These are phyloP conservation scores for Megaptera novaeangliae DNA, from an alignment of 2,113 vertebrate species.

Conservation along the genomic window DNA sequence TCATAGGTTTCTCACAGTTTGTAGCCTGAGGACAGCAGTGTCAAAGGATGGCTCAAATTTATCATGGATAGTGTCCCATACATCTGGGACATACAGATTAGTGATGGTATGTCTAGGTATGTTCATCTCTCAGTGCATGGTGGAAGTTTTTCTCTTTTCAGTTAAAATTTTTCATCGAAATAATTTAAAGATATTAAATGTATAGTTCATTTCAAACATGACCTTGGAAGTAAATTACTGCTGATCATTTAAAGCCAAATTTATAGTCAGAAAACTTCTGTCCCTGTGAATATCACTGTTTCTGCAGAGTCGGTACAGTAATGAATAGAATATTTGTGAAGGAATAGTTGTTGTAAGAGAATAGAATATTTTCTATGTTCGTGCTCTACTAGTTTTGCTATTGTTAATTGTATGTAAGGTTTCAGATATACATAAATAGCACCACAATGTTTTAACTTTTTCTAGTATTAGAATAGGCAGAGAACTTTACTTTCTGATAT, in stretches of 20 bases:
- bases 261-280: neutral
- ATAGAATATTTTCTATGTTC: neutral
- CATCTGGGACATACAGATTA: neutral
- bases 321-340: neutral
- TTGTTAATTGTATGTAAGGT: neutral
- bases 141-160: neutral
- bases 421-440: neutral
- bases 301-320: neutral
- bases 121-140: neutral
- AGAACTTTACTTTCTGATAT: slow-evolving; percentile 11
- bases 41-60: neutral
- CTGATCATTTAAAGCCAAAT: neutral
- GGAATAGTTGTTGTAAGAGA: neutral
- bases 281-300: neutral
- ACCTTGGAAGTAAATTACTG: neutral
- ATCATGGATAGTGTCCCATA: neutral
- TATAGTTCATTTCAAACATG: neutral
- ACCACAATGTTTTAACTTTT: slow-evolving; percentile 20
- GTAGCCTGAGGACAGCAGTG: neutral
- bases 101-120: neutral
- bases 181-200: neutral
- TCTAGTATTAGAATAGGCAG: slow-evolving; percentile 22
- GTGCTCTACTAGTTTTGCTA: neutral
- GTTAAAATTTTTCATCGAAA: neutral
- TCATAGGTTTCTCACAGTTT: neutral